Evolutionary conservation across 1,140 invertebrate genomes (phyloP).

Genomic region (Orchestia grillus): DNA sequence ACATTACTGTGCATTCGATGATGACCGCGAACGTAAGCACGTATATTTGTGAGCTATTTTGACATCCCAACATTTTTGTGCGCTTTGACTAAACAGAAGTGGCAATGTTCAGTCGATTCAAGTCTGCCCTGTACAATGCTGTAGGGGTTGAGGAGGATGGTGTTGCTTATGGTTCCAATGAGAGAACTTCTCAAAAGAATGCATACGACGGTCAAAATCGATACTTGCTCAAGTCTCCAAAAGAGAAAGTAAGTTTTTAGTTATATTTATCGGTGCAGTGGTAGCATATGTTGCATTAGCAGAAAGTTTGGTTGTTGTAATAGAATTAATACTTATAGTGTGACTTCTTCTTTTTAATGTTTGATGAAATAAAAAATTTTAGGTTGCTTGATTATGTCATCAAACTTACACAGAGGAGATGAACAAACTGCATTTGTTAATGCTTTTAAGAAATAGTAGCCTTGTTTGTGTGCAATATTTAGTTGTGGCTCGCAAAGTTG

Average conservation of each 20-base stretch:
- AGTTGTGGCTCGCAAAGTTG: no score
- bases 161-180: slow-evolving; percentile 64
- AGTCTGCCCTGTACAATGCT: slow-evolving; percentile 71
- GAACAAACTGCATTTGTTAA: no score
- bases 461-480: no score
- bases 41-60: not conserved
- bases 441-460: no score
- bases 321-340: no score
- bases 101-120: slow-evolving; percentile 71
- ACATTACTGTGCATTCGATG: not conserved
- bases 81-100: not conserved
- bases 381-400: no score
- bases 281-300: not conserved
- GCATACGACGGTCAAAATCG: slow-evolving; percentile 42
- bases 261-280: not conserved
- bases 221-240: slow-evolving; percentile 1
- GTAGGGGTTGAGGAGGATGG: slow-evolving; percentile 69
- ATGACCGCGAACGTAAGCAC: not conserved
- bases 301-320: no score
- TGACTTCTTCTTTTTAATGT: no score
- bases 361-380: no score
- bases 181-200: slow-evolving; percentile 59
- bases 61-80: not conserved
- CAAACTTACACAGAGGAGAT: no score
- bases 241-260: slow-evolving; percentile 59